Conservation (phyloP, 2,888 invertebrate genomes). For the Clivina fossor region DNA sequence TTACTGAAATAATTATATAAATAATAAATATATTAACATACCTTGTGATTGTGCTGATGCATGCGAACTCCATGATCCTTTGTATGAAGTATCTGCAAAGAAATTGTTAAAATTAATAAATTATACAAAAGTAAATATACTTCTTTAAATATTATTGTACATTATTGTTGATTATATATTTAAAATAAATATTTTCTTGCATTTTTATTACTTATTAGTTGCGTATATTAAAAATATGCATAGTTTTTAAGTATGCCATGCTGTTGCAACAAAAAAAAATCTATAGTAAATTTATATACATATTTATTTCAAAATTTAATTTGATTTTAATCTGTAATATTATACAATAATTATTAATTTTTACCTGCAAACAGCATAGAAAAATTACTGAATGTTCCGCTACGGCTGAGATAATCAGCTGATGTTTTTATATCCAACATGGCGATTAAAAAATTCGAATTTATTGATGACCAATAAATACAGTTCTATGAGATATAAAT, state of each 20-base stretch:
- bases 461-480: conserved; percentile 14
- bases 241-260: too few relatives aligned
- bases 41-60: conserved; percentile 77
- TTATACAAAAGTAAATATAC: conserved; percentile 31
- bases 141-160: conserved; percentile 2
- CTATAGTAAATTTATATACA: too few relatives aligned
- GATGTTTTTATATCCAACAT: conserved; percentile 94
- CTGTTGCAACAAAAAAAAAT: too few relatives aligned
- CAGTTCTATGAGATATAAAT: neutral
- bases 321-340: neutral
- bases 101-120: conserved; percentile 23
- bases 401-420: conserved; percentile 87
- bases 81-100: conserved; percentile 78
- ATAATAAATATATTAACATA: too few relatives aligned
- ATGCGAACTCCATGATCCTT: conserved; percentile 83
- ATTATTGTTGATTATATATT: too few relatives aligned
- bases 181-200: too few relatives aligned
- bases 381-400: conserved; percentile 91
- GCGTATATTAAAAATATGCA: too few relatives aligned
- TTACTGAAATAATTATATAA: too few relatives aligned
- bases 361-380: conserved; percentile 94
- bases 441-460: too few relatives aligned
- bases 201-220: too few relatives aligned
- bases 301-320: too few relatives aligned
- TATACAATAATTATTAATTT: conserved; percentile 46